Percentiles rank a stretch among this genome's conserved stretches.
These are phyloP conservation scores for Oscheius sp. DNA, from an alignment of 2,888 invertebrate species.

Conservation along the genomic window DNA sequence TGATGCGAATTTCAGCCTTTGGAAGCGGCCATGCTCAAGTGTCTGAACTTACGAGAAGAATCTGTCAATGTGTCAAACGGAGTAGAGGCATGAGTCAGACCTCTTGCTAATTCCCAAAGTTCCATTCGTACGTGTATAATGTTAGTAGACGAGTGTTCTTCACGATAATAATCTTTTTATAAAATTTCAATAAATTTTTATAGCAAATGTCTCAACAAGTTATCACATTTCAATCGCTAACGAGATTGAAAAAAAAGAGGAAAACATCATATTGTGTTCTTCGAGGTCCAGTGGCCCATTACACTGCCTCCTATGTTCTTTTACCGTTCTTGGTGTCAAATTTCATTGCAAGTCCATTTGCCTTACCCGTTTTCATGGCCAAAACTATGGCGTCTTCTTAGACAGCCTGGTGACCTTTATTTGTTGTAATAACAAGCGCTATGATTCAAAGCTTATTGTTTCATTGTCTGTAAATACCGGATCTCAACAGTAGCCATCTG, in stretches of 20 bases:
- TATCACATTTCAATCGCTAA: background rate
- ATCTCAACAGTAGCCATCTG: no score
- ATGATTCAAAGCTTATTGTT: no score
- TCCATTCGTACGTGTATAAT: slow-evolving; percentile 19
- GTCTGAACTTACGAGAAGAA: slow-evolving; percentile 16
- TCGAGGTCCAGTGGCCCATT: background rate
- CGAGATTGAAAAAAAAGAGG: background rate
- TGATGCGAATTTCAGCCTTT: slow-evolving; percentile 3
- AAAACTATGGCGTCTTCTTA: no score
- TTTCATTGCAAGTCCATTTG: no score
- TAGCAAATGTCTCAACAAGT: slow-evolving; percentile 7
- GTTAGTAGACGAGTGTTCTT: slow-evolving; percentile 23
- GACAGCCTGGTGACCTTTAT: no score
- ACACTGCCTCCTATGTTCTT: no score
- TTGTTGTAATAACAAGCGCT: no score
- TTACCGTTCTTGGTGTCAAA: no score
- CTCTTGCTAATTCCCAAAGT: background rate
- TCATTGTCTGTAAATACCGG: no score
- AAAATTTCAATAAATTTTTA: background rate
- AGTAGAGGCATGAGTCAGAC: slow-evolving; percentile 11
- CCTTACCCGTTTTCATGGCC: no score
- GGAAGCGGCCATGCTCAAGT: slow-evolving; percentile 23
- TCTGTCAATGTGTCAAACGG: background rate
- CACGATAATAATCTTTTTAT: background rate
- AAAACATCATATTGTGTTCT: background rate